Evolutionary conservation across 2,113 vertebrate species (phyloP), one percentile per base, ranked within the genome.

Genomic region (Halichoeres trimaculatus): DNA sequence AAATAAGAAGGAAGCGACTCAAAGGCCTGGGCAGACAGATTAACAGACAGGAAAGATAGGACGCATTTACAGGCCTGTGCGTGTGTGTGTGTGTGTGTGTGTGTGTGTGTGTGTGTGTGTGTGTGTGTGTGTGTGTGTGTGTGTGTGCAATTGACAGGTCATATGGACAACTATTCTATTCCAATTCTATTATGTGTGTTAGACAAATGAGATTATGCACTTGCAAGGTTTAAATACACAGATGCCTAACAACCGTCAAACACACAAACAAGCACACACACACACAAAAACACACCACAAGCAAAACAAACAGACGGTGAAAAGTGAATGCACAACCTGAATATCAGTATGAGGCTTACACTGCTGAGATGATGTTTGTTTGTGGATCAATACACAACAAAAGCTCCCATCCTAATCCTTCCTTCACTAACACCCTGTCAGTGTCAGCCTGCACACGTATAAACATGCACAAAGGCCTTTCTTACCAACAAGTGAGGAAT

Each of bases 281-380:
- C 8, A 20, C 10, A 54, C 22, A 78, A 4, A 74, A 12, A n/a
- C 5, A 76, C 38, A 22, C 35, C 20, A 53, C 19, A 48, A 58
- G 20, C n/a, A 57, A 40, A 79, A 81, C 56, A 80, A 69, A 63
- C 64, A 77, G 58, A 56, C 41, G 41, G 54, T 47, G 40, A 51
- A 75, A 81, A 81, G 56, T 58, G 70, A 43, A 65, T 53, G 67
- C 69, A 59, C 70, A 63, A 34, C 30, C 38, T 73, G 91, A 93
- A 93, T 93, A 84, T 71, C 35, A 85, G 80, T 60, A 1, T 12
- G 55, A 67, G 74, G 91, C 89, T 93, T 93, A 93, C 68, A 82
- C 57, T 65, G 55, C 53, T 48, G 60, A 89, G 85, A 91, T 84
- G 78, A 90, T 89, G 56, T 85, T 88, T 89, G 89, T 88, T 76